Percentiles rank a stretch among this genome's conserved stretches.
These are phyloP conservation scores for Ichneumoninae sp. DNA, from an alignment of 2,888 invertebrate species.

Conservation along the genomic window DNA sequence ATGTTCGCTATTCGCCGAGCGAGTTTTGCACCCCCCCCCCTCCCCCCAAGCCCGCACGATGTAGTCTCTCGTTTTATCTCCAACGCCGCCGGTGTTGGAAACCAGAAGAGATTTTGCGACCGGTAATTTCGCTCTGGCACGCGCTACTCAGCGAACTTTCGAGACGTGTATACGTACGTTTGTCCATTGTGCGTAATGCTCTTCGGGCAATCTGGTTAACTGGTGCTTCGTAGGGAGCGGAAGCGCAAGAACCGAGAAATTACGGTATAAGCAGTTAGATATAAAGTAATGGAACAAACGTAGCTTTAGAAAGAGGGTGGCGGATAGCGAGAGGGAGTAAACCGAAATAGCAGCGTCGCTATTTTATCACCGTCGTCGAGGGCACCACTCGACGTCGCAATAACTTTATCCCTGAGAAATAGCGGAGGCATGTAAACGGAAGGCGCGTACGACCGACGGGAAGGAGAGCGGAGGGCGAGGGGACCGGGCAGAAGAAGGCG, in stretches of 20 bases:
- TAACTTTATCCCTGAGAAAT: constrained; percentile 63
- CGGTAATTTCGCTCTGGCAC: constrained; percentile 20
- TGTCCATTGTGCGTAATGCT: constrained; percentile 44
- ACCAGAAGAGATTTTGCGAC: not conserved
- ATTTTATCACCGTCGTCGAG: constrained; percentile 49
- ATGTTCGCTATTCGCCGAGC: not conserved
- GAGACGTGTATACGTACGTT: not conserved
- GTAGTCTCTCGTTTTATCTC: constrained; percentile 10
- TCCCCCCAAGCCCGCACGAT: not conserved
- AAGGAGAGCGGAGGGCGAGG: constrained; percentile 6
- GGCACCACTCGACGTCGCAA: constrained; percentile 42
- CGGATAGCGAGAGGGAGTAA: constrained; percentile 27
- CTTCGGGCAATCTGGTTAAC: constrained; percentile 27
- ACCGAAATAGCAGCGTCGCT: constrained; percentile 49
- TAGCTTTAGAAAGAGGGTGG: not conserved
- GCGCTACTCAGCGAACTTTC: constrained; percentile 1
- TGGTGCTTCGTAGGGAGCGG: not conserved
- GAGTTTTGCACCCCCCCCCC: not conserved
- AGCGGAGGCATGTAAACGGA: constrained; percentile 61
- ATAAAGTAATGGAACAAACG: constrained; percentile 5
- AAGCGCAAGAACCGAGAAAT: constrained; percentile 41
- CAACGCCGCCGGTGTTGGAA: not conserved
- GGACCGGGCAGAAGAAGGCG: not conserved
- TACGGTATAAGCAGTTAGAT: constrained; percentile 36
- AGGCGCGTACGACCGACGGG: constrained; percentile 37